Conservation (phyloP, 2,113 vertebrate genomes). For the Pao palembangensis region DNA sequence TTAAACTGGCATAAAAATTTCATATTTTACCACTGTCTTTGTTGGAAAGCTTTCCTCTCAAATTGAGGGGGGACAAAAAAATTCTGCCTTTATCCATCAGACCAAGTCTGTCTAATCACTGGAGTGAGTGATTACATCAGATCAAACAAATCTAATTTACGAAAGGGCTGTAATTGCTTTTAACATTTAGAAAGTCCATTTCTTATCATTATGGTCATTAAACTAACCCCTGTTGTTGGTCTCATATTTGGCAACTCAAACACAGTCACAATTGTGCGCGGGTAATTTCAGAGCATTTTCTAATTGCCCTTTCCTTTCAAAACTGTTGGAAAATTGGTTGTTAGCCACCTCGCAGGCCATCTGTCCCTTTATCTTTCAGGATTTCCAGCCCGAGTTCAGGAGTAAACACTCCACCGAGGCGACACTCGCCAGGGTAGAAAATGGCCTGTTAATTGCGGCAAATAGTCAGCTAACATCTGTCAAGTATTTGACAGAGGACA, state of each 20-base stretch:
- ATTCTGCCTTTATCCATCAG: too few relatives aligned
- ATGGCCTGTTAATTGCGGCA: constrained; percentile 20
- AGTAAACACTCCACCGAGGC: constrained; percentile 27
- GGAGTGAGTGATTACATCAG: not conserved
- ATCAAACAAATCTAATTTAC: not conserved
- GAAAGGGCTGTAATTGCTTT: not conserved
- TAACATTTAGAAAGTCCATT: not conserved
- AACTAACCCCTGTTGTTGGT: not conserved
- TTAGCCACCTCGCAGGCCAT: constrained; percentile 11
- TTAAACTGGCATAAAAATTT: too few relatives aligned
- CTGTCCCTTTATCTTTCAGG: constrained; percentile 17
- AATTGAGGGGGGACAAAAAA: too few relatives aligned
- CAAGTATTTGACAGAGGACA: constrained; percentile 7
- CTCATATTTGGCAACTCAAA: not conserved
- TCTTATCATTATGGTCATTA: not conserved
- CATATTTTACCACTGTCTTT: too few relatives aligned
- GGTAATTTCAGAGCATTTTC: not conserved
- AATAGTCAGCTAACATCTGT: constrained; percentile 27
- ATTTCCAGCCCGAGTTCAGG: constrained; percentile 24
- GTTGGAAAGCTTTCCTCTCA: too few relatives aligned
- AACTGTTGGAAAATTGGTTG: constrained; percentile 1
- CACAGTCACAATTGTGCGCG: not conserved
- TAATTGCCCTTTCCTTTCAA: not conserved
- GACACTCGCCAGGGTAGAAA: constrained; percentile 8
- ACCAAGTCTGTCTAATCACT: not conserved